Conservation (phyloP, 2,113 vertebrate genomes). For the Anhinga anhinga region DNA sequence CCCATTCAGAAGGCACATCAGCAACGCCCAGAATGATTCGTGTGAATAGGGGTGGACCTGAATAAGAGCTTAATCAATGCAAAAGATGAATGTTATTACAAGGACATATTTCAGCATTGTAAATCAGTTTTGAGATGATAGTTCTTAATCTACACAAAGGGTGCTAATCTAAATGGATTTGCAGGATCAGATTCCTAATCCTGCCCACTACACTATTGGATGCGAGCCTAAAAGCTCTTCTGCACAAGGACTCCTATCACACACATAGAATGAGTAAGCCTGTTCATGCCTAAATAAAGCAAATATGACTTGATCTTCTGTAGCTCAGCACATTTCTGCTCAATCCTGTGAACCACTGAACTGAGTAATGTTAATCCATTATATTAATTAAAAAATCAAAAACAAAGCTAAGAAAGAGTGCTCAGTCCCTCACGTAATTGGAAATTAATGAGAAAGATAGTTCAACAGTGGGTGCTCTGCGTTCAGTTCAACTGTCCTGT, state of each 20-base stretch:
- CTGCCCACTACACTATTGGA: not conserved
- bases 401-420: slow-evolving; percentile 12
- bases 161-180: not conserved
- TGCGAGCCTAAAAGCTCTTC: not conserved
- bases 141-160: not conserved
- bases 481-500: not conserved
- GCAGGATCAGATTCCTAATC: not conserved
- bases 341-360: slow-evolving; percentile 25
- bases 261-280: not conserved
- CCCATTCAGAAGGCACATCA: not conserved
- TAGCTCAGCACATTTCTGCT: slow-evolving; percentile 31
- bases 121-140: not conserved
- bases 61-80: not conserved
- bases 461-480: not conserved
- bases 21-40: not conserved
- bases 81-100: not conserved
- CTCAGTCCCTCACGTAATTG: slow-evolving; percentile 12
- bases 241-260: not conserved
- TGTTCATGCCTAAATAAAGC: slow-evolving; percentile 10
- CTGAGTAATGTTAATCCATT: slow-evolving; percentile 28
- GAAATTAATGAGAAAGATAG: slow-evolving; percentile 28
- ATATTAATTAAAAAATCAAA: slow-evolving; percentile 16
- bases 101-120: not conserved
- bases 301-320: slow-evolving; percentile 4
- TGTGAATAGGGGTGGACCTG: not conserved